Evolutionary conservation across 2,797 vertebrate genomes (phyloP), one percentile per base, ranked within the genome.

Genomic region (Sandelia bainsii): DNA sequence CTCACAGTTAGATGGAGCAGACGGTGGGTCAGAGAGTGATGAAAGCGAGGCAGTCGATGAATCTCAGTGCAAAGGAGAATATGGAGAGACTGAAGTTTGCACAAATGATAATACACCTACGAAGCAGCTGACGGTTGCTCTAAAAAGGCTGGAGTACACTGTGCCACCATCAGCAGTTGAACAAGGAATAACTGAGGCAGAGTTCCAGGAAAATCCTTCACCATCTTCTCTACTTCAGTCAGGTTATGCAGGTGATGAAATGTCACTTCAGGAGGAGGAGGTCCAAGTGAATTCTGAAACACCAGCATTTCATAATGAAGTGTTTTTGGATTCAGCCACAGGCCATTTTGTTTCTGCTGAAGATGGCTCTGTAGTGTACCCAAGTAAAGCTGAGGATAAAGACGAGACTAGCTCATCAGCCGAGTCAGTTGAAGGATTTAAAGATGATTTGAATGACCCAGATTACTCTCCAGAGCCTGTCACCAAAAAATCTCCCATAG

Each of bases 1-100:
- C 56, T 91, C 95, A 2, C 96, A 98, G 84, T 84, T 97, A 72
- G 97, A 97, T 0, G 97, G 97, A 4, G 95, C 96, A 0, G 96
- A 97, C 1, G 95, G 96, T 0, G 95, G 95, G 65, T 96, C 96
- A 0, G 97, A 97, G 79, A 96, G 95, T 0, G 96, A 97, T 45
- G 85, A 84, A 25, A 89, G 80, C 1, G 96, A 95, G 0, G 74
- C 14, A 2, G 63, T 52, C 0, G 81, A 87, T 0, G 84, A 89
- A 20, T 59, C 39, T 70, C 75, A 72, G 69, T 73, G 74, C 20
- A 14, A 62, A 22, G n/a, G 45, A 34, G 80, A 49, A 37, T 14
- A 46, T 1, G 46, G 1, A 44, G 69, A 78, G 46, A 42, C 29
- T 34, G 50, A 61, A 54, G 53, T 45, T 65, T 73, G 66, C 12